Base-by-base conservation (phyloP, 2,888 invertebrate species). In the Volucella inanis region DNA sequence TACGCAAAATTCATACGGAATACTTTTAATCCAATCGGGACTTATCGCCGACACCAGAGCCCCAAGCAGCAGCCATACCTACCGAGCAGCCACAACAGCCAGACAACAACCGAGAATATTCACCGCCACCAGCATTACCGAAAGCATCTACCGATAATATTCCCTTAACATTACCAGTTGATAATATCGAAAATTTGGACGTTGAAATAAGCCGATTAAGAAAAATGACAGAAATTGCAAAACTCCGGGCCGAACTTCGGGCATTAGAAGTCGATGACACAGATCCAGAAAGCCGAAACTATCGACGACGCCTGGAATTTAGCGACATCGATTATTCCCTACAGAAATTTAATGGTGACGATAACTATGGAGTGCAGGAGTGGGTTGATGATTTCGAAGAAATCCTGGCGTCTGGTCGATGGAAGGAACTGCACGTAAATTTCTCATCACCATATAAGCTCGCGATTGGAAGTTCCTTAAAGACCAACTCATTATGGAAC, bases 331-430 rank as follows among this genome's bases (percentile, higher is more conserved):
- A 55, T 38, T 68, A 55, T 10, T 57, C 55, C 8, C 38, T 57
- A 3, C 55, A 68, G 15, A 68, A 68, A 62, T 72, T 72, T n/a
- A 54, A 50, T 12, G 72, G 54, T 38, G 72, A 62, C 10, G 72
- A 72, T 10, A 64, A 31, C 12, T 62, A 54, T 54, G 14, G 54
- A 45, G 14, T 54, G 0, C 31, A 62, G 9, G 62, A 72, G 43
- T 72, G 71, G 61, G 39, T 52, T 22, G 10, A 52, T 10, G 54
- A 72, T 50, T 72, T 54, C 15, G 62, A 72, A 49, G 50, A 50
- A n/a, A 57, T 68, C n/a, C 15, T 54, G n/a, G 22, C 18, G 14
- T 67, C 67, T 54, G 55, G 45, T 55, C 55, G 55, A 68, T 67
- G 54, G 67, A 54, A 31, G 54, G 45, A 10, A 54, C 22, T 2